Percentiles rank a stretch among this genome's conserved stretches.
Evolutionary conservation across 2,113 vertebrate species (phyloP).

Genomic region (Pseudorectes ferrugineus): DNA sequence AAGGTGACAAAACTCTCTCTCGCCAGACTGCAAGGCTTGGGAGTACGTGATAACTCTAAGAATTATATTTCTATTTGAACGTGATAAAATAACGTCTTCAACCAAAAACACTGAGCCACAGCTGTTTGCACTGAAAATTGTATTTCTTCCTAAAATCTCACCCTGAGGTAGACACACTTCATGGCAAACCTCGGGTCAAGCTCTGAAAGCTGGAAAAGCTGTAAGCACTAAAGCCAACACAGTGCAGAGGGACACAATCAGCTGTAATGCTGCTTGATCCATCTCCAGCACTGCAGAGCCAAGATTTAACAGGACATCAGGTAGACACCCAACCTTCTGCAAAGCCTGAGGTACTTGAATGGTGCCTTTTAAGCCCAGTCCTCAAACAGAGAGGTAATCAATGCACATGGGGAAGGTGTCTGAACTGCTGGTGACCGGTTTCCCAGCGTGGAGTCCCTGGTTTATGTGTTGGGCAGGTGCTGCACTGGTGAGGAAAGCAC

Average conservation of each 20-base stretch:
- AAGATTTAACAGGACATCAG: background rate
- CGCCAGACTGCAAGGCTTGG: background rate
- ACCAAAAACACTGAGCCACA: background rate
- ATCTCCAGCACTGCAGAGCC: background rate
- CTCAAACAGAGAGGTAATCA: background rate
- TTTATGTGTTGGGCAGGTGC: rapidly evolving
- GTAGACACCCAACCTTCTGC: background rate
- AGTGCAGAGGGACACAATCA: background rate
- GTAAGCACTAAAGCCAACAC: rapidly evolving
- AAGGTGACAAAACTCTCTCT: background rate
- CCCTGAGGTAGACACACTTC: background rate
- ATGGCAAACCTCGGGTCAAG: background rate
- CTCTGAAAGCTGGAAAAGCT: background rate
- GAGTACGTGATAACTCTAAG: background rate
- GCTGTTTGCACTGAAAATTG: background rate
- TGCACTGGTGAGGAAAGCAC: background rate
- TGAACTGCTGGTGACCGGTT: background rate
- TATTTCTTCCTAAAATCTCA: background rate
- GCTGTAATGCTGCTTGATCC: background rate
- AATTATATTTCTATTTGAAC: background rate
- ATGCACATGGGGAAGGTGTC: background rate
- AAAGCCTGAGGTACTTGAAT: background rate
- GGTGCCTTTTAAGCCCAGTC: background rate
- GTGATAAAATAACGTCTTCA: background rate
- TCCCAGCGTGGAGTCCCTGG: rapidly evolving